A percentile compares a stretch with the other conserved stretches of the same genome.
Evolutionary conservation across 2,888 invertebrate species (phyloP).

Genomic region (Exocentrus adspersus): DNA sequence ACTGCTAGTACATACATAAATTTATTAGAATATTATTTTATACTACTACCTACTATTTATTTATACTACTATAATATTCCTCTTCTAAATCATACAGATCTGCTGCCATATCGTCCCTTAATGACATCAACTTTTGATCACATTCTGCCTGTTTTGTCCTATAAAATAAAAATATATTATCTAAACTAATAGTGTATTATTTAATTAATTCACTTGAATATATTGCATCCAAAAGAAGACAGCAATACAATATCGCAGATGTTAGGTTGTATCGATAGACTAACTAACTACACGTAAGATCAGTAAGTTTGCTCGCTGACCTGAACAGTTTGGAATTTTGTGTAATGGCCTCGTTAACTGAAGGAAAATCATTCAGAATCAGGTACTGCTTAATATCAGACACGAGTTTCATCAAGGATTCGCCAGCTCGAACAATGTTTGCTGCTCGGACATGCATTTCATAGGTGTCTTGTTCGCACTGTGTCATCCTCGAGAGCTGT

Average conservation of each 20-base stretch:
- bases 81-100: conserved; percentile 93
- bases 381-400: conserved; percentile 98
- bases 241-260: no score
- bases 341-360: conserved; percentile 97
- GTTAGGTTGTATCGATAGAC: no score
- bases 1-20: no score
- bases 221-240: no score
- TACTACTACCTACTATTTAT: conserved; percentile 67
- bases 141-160: conserved; percentile 91
- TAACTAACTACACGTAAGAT: no score
- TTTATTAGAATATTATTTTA: no score
- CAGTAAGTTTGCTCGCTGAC: no score
- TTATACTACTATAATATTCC: conserved; percentile 89
- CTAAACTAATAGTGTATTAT: background rate
- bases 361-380: conserved; percentile 97
- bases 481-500: conserved; percentile 88
- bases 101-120: conserved; percentile 94
- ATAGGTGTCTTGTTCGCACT: conserved; percentile 94
- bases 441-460: conserved; percentile 97
- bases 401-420: conserved; percentile 95
- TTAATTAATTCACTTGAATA: no score
- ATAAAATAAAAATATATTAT: conserved; percentile 39
- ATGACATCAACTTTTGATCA: conserved; percentile 90
- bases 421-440: conserved; percentile 96
- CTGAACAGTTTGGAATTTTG: conserved; percentile 87